Base-by-base conservation (phyloP, 2,888 invertebrate species). In the Drosophila robusta region DNA sequence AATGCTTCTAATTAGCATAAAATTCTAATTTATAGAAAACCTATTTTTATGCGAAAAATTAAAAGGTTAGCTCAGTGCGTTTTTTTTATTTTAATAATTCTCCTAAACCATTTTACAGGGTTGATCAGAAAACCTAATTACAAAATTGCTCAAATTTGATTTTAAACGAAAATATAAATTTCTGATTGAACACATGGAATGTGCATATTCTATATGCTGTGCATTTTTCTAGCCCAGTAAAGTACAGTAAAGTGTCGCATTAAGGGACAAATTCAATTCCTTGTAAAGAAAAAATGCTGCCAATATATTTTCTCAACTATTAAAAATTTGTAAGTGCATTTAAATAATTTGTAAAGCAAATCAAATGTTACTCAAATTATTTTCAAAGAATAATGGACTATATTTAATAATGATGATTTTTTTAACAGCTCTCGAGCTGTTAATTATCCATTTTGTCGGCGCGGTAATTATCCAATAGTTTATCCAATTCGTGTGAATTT, bases 401-500 rank as follows among this genome's bases (percentile, higher is more conserved):
- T n/a, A 32, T 29, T 5, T 4, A 29, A 38, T 16, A 11, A 18
- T 18, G 6, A n/a, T 41, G 29, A 4, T 16, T 26, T 26, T 26
- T 26, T 12, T 0, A 42, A 34, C 42, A 52, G 52, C 29, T 42
- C n/a, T 52, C 0, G 1, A 34, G 11, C 42, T 54, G 42, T 22
- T 3, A 11, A 26, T 54, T 44, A 54, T 54, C 54, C 54, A 24
- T 36, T 44, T 16, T 16, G 44, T 16, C 3, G 3, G 38, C 70
- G 70, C 75, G 56, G 55, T 36, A 24, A 57, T 60, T 61, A 75
- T 79, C 73, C 77, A 77, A 77, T 66, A 60, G 55, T 56, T 78
- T 66, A 78, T 78, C 80, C 83, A 80, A 76, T 77, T 63, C 57
- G 58, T 57, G 44, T 41, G 36, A 34, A 36, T 51, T 50, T 49